Base-by-base conservation (phyloP, 2,113 vertebrate species). In the Acrocephalus kingi region DNA sequence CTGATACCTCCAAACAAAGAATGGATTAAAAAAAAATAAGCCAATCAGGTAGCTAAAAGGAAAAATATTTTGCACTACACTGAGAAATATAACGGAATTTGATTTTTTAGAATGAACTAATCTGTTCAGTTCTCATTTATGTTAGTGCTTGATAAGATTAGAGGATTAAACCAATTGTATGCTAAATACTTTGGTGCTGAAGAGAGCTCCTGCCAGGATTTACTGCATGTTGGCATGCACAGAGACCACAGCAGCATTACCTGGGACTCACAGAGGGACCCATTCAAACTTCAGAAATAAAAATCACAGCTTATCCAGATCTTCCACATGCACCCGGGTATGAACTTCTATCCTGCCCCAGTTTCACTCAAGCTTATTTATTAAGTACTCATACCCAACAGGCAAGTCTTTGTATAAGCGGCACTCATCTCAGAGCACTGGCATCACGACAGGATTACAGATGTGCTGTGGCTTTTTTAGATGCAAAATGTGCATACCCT, bases 161-260 rank as follows among this genome's bases (percentile, higher is more conserved):
- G 83, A 82, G 86, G 90, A 95, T 92, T 95, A 93, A 92, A 89
- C 54, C 80, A 91, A 82, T 73, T 87, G 49, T 62, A 90, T 75
- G 86, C 49, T 82, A 90, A 96, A 82, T 37, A 61, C 49, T 90
- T 62, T 1, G 1, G 1, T 72, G 83, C 79, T 92, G n/a, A 71
- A 89, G 61, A 78, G 72, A 71, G 37, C 62, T 9, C 69, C 61
- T 64, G 72, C 77, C 41, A 55, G 88, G 92, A 90, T 88, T 96
- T 88, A 15, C 64, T 23, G 78, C 63, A 46, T 2, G 9, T 31
- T 86, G 79, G 79, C 49, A 56, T 24, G 51, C 43, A 54, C 23
- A 33, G 89, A 85, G 49, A 81, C 49, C 48, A 35, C 1, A 10
- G 75, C 78, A 87, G 48, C 79, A 92, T 86, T 77, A 74, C 71